Conservation (phyloP, 2,888 invertebrate genomes). For the Oligia fasciuncula region DNA sequence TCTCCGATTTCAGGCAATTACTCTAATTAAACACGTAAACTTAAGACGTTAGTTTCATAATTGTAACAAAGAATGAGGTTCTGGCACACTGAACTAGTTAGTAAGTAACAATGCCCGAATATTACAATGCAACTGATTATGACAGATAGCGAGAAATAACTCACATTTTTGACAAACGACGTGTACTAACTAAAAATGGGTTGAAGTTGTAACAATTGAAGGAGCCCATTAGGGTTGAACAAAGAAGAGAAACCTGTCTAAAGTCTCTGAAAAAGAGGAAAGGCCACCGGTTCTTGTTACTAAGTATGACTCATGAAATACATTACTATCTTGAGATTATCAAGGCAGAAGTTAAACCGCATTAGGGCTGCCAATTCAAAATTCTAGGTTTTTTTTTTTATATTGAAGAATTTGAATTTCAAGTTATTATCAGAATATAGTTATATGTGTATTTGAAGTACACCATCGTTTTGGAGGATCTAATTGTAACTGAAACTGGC, state of each 20-base stretch:
- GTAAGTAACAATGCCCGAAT: constrained; percentile 60
- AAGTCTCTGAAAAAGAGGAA: constrained; percentile 44
- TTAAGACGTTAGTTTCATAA: constrained; percentile 59
- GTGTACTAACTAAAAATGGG: constrained; percentile 55
- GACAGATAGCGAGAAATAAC: constrained; percentile 61
- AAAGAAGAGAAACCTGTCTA: constrained; percentile 51
- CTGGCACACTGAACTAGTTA: constrained; percentile 62
- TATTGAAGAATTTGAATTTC: background rate
- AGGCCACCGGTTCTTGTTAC: constrained; percentile 49
- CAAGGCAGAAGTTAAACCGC: constrained; percentile 41
- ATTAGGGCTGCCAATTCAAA: constrained; percentile 33
- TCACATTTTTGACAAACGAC: constrained; percentile 60
- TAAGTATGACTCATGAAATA: constrained; percentile 58
- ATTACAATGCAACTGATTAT: constrained; percentile 65
- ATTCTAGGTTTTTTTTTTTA: background rate
- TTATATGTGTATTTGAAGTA: background rate
- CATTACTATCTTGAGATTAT: constrained; percentile 55
- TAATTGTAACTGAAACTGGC: background rate
- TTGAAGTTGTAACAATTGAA: constrained; percentile 50
- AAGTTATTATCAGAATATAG: background rate
- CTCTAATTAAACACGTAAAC: constrained; percentile 66
- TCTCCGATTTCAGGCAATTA: constrained; percentile 55
- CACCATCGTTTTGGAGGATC: background rate
- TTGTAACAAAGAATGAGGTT: constrained; percentile 56
- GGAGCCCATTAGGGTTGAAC: constrained; percentile 52